phyloP scores from a whole-genome alignment of 2,797 vertebrate species.

The Anas georgica region DNA sequence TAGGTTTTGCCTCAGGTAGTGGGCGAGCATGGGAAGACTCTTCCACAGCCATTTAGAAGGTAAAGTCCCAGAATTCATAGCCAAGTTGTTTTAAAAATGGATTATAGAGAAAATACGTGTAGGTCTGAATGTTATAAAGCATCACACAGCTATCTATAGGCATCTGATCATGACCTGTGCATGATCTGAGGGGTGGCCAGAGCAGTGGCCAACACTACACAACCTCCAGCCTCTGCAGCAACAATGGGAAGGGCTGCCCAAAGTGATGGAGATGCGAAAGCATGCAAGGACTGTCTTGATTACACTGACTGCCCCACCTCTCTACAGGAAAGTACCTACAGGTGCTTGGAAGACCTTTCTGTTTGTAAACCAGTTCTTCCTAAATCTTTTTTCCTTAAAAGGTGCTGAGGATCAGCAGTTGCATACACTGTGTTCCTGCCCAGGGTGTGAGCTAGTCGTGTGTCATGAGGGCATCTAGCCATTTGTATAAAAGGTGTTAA shows the following conservation, averaged over 20 bases:
- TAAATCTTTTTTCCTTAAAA: too few relatives aligned
- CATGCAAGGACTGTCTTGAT: too few relatives aligned
- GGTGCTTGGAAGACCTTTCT: too few relatives aligned
- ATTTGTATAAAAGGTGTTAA: neutral
- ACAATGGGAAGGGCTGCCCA: neutral
- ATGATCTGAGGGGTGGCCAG: neutral
- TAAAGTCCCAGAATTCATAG: neutral
- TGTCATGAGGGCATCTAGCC: neutral
- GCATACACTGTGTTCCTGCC: neutral
- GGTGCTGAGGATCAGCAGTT: neutral
- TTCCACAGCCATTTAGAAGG: neutral
- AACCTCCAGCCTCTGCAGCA: constrained; percentile 4
- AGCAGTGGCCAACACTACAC: neutral
- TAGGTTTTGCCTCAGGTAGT: neutral
- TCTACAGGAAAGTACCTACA: too few relatives aligned
- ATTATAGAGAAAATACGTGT: neutral
- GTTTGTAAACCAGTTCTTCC: too few relatives aligned
- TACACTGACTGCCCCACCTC: too few relatives aligned
- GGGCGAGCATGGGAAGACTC: neutral
- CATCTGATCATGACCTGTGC: neutral
- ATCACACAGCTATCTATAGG: neutral
- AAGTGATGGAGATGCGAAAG: too few relatives aligned
- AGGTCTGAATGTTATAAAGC: neutral
- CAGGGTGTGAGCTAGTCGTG: accelerated
- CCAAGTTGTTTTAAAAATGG: neutral